phyloP scores from a whole-genome alignment of 2,113 vertebrate species.

The Girardinichthys multiradiatus region DNA sequence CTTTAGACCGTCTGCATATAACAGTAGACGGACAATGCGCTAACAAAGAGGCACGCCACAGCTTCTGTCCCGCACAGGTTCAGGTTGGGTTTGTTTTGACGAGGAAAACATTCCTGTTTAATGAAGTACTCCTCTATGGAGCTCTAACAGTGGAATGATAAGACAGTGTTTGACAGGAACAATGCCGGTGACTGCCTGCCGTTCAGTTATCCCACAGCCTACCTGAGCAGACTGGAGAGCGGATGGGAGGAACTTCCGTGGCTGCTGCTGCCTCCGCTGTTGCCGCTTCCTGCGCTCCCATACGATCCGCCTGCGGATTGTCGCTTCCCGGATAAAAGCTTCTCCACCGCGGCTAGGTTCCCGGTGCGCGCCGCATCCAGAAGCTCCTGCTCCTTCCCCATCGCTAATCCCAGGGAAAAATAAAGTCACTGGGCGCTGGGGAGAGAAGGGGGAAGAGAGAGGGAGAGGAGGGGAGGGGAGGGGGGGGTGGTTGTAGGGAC shows the following conservation, averaged over 20 bases:
- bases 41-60: conserved; percentile 76
- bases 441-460: conserved; percentile 38
- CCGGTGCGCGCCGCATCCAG: conserved; percentile 95
- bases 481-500: conserved; percentile 46
- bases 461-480: conserved; percentile 1
- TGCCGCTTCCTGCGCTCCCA: conserved; percentile 75
- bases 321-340: conserved; percentile 92
- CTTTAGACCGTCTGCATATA: conserved; percentile 20
- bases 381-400: conserved; percentile 98
- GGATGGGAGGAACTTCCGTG: conserved; percentile 84
- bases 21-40: conserved; percentile 38
- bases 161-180: not conserved
- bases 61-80: conserved; percentile 43
- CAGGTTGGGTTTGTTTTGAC: conserved; percentile 36
- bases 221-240: conserved; percentile 95
- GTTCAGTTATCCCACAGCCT: conserved; percentile 23
- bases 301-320: conserved; percentile 84
- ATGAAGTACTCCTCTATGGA: not conserved
- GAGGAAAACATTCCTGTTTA: not conserved
- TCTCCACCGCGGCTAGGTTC: conserved; percentile 93
- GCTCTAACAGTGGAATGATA: not conserved
- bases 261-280: conserved; percentile 72
- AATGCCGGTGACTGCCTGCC: not conserved
- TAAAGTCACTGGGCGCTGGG: conserved; percentile 52
- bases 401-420: conserved; percentile 66